Percentiles rank a stretch among this genome's conserved stretches.
Conservation (phyloP, 1,140 invertebrate species). For the Drosophila chauvacae region DNA sequence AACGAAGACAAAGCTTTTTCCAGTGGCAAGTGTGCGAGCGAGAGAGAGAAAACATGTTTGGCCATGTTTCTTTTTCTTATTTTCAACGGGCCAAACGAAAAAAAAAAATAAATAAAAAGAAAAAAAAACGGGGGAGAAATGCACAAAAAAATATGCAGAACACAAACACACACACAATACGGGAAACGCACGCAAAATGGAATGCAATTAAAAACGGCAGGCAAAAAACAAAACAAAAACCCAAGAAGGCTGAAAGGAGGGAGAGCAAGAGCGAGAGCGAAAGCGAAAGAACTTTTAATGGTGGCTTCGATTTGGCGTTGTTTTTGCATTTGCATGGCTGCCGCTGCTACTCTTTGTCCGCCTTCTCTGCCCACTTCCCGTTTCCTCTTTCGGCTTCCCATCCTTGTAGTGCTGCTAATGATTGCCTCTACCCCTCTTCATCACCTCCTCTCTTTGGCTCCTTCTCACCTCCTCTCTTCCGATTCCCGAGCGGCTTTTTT, state of each 20-base stretch:
- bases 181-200: slow-evolving; percentile 64
- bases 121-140: slow-evolving; percentile 41
- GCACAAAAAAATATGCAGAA: slow-evolving; percentile 21
- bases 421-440: slow-evolving; percentile 62
- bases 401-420: slow-evolving; percentile 75
- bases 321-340: slow-evolving; percentile 75
- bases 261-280: slow-evolving; percentile 1
- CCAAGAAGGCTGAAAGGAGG: slow-evolving; percentile 7
- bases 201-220: slow-evolving; percentile 81
- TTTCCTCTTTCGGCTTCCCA: slow-evolving; percentile 3
- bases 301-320: slow-evolving; percentile 68
- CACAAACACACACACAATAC: slow-evolving; percentile 12
- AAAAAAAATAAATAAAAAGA: slow-evolving; percentile 23
- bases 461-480: background rate
- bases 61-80: slow-evolving; percentile 65
- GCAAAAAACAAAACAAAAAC: slow-evolving; percentile 59
- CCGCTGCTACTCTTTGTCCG: slow-evolving; percentile 1
- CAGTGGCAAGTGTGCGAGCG: slow-evolving; percentile 17
- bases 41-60: slow-evolving; percentile 50
- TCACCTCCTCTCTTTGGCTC: background rate
- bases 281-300: slow-evolving; percentile 65
- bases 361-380: slow-evolving; percentile 10
- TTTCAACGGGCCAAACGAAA: slow-evolving; percentile 16
- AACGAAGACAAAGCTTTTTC: background rate
- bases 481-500: slow-evolving; percentile 45